Percentiles rank a stretch among this genome's conserved stretches.
Conservation (phyloP, 2,113 vertebrate species). For the Dicrurus megarhynchus region DNA sequence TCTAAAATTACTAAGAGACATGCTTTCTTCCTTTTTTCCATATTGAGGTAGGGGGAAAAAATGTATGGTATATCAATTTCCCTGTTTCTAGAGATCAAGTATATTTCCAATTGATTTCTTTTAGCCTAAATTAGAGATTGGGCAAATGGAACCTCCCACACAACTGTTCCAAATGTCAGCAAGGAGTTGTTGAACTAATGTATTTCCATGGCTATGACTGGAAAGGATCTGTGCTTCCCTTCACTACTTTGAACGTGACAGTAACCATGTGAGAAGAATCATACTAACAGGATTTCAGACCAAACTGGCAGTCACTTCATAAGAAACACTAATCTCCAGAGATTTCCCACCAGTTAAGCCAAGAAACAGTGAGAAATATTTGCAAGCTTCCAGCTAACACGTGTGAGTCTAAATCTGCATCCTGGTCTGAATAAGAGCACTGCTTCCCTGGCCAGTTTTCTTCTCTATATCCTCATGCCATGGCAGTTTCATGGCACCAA, state of each 20-base stretch:
- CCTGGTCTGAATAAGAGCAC: not conserved
- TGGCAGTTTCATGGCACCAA: not conserved
- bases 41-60: not conserved
- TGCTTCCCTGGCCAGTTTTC: not conserved
- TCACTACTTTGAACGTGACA: not conserved
- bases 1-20: not conserved
- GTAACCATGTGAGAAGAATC: constrained; percentile 12
- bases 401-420: not conserved
- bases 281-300: constrained; percentile 44
- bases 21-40: not conserved
- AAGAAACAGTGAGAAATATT: constrained; percentile 45
- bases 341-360: constrained; percentile 38
- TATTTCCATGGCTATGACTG: not conserved
- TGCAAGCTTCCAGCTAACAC: not conserved
- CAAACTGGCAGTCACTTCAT: constrained; percentile 3
- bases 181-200: not conserved
- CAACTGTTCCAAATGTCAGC: not conserved
- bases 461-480: not conserved
- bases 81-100: not conserved
- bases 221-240: not conserved
- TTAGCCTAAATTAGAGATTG: not conserved
- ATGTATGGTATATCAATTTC: not conserved
- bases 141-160: not conserved
- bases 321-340: constrained; percentile 32
- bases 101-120: not conserved